Conservation (phyloP, 1,140 invertebrate species). For the Apis dorsata region DNA sequence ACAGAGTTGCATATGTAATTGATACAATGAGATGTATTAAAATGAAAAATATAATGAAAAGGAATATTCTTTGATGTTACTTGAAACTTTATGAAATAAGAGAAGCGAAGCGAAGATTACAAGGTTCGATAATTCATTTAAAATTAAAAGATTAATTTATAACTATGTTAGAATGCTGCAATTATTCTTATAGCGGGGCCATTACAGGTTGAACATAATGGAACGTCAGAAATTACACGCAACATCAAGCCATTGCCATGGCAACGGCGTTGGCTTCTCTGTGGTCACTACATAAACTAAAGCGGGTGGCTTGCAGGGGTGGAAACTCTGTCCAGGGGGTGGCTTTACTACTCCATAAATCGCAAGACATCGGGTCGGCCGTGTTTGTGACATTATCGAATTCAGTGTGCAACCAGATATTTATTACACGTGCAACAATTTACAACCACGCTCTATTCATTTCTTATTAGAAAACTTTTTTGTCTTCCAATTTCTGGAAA, state of each 20-base stretch:
- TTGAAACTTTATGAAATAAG: not conserved
- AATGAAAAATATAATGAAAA: no score
- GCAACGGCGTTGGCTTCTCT: not conserved
- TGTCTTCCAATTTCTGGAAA: not conserved
- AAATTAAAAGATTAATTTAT: not conserved
- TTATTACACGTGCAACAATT: constrained; percentile 21
- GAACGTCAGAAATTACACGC: constrained; percentile 11
- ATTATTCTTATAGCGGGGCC: not conserved
- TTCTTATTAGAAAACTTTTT: not conserved
- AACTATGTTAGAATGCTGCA: no score
- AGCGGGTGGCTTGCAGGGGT: constrained; percentile 22
- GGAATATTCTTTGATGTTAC: no score
- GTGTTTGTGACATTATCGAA: constrained; percentile 37
- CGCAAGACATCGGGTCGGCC: constrained; percentile 32
- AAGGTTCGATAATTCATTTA: not conserved
- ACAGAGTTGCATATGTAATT: no score
- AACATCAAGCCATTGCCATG: constrained; percentile 14
- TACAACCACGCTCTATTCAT: not conserved
- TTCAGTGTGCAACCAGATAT: constrained; percentile 31
- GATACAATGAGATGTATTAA: no score
- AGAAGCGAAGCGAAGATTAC: not conserved
- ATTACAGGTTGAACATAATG: not conserved
- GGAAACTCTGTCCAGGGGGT: constrained; percentile 30
- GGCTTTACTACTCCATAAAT: constrained; percentile 48
- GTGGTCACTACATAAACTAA: constrained; percentile 29